These are phyloP conservation scores for Nothobranchius furzeri DNA, from an alignment of 2,113 vertebrate genomes.

Conservation along the genomic window DNA sequence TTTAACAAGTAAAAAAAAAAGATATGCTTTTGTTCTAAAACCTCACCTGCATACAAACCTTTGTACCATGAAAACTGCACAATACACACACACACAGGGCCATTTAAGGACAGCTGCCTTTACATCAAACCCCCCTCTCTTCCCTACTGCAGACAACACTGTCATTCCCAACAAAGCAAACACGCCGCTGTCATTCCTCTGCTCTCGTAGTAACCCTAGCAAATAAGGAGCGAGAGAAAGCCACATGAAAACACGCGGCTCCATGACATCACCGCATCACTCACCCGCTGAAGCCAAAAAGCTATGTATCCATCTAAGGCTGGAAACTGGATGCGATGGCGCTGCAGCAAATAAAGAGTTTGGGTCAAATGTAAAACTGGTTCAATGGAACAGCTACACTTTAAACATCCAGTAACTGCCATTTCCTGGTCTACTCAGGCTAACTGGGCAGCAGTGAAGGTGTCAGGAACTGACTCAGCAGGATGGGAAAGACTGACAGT, in stretches of 20 bases:
- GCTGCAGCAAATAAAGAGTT: constrained; percentile 17
- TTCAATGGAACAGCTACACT: constrained; percentile 20
- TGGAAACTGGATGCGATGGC: constrained; percentile 49
- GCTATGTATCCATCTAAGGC: constrained; percentile 77
- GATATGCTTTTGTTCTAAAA: constrained; percentile 18
- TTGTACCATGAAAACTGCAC: constrained; percentile 32
- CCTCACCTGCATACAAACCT: constrained; percentile 27
- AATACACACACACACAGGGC: constrained; percentile 23
- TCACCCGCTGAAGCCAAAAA: constrained; percentile 59
- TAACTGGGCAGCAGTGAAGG: constrained; percentile 39
- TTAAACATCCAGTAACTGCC: constrained; percentile 21
- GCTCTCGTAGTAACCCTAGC: constrained; percentile 65
- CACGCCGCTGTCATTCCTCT: constrained; percentile 41
- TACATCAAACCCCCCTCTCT: constrained; percentile 48
- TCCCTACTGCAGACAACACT: constrained; percentile 55
- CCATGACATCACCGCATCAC: constrained; percentile 68
- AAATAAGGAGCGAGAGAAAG: constrained; percentile 73
- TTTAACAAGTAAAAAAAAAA: constrained; percentile 21
- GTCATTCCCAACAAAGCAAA: constrained; percentile 73
- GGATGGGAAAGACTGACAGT: constrained; percentile 55
- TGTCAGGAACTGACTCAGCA: constrained; percentile 73
- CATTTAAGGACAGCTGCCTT: constrained; percentile 76
- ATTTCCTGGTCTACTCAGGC: constrained; percentile 41
- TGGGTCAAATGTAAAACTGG: constrained; percentile 24
- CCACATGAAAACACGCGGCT: constrained; percentile 57